Base-by-base conservation (phyloP, 92 coral and sea anemone genomes). In the Heliopora coerulea region DNA sequence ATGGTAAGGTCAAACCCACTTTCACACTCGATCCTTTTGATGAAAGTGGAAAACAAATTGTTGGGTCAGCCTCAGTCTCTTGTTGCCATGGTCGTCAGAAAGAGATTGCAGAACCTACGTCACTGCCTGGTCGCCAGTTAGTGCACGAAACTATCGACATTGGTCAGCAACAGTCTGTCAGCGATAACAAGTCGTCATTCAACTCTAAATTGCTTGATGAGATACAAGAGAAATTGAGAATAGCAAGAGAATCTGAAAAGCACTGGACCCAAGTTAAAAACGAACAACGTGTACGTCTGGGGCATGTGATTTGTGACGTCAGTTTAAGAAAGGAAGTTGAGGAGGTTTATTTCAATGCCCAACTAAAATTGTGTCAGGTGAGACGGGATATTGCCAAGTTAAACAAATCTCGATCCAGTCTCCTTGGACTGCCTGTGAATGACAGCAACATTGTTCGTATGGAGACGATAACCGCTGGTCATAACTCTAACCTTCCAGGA, bases 301-400 rank as follows among this genome's bases (percentile, higher is more conserved):
- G 83, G 62, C 95, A 93, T 44, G 82, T 73, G 26, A 84, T 93
- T 56, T 15, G n/a, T 24, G 65, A 46, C 26, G 62, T 72, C 9
- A 80, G 84, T 8, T 49, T 32, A 9, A 82, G 98, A 63, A 91
- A 91, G 48, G 91, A 93, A 48, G 86, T 93, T 8, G 98, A 93
- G 66, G 88, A 86, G 39, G 79, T 81, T 44, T 93, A 93, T 69
- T 93, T 87, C 54, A 81, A 86, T 37, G 85, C 96, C 12, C 98
- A 90, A 63, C 86, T 82, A 46, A 87, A 93, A 49, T 83, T 93
- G 24, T 83, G 85, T 64, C 65, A 69, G 34, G 60, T 88, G 32
- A 91, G 61, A 52, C 76, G 56, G n/a, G 34, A 52, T 69, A 21
- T 69, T 21, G 48, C 46, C 24, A 69, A 10, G 0, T 69, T 69